These are phyloP conservation scores for Gephyroberyx darwinii DNA, from an alignment of 2,797 vertebrate genomes.

Conservation along the genomic window DNA sequence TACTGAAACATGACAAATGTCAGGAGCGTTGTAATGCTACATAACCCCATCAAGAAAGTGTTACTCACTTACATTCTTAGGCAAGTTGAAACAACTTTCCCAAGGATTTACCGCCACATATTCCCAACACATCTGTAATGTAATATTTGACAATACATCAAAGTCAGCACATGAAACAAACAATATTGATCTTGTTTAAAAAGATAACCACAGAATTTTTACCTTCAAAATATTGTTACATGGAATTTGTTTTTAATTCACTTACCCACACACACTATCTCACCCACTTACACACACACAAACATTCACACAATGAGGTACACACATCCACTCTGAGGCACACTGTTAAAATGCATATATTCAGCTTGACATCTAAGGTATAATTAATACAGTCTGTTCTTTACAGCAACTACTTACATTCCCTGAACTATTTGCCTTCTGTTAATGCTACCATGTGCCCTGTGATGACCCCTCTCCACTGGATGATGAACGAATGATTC, in stretches of 20 bases:
- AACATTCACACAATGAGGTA: background rate
- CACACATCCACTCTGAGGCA: background rate
- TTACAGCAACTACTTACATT: constrained; percentile 19
- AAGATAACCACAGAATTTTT: background rate
- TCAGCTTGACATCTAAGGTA: constrained; percentile 23
- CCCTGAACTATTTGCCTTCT: constrained; percentile 31
- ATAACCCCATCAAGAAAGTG: no score
- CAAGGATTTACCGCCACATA: no score
- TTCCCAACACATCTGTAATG: background rate
- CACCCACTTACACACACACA: no score
- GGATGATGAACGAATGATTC: constrained; percentile 58
- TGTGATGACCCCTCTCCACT: constrained; percentile 34
- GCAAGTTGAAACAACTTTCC: no score
- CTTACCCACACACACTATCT: no score
- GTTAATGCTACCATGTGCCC: constrained; percentile 43
- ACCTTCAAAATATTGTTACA: constrained; percentile 2
- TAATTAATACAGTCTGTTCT: constrained; percentile 47
- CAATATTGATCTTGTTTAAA: background rate
- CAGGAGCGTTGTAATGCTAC: no score
- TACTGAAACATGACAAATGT: no score
- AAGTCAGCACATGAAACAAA: constrained; percentile 3
- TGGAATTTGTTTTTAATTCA: background rate
- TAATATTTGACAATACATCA: background rate
- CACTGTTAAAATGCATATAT: background rate
- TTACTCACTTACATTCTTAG: no score